A percentile compares a stretch with the other conserved stretches of the same genome.
Conservation (phyloP, 2,113 vertebrate genomes). For the Ascaphus truei region DNA sequence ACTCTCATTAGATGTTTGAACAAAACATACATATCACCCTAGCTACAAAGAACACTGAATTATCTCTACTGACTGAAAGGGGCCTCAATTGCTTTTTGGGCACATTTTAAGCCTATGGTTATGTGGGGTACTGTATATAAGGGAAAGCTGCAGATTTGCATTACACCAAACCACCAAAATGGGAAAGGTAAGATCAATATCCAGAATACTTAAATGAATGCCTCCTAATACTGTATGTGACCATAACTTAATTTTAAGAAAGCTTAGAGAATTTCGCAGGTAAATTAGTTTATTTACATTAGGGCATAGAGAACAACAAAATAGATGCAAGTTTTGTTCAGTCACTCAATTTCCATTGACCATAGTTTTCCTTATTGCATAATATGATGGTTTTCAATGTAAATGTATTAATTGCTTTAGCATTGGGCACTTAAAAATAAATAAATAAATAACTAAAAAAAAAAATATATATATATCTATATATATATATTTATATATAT, state of each 20-base stretch:
- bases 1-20: neutral
- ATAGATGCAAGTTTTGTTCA: neutral
- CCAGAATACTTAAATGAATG: neutral
- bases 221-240: neutral
- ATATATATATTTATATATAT: too few relatives aligned
- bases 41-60: neutral
- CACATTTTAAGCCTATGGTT: neutral
- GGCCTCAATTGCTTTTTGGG: slow-evolving; percentile 3
- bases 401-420: too few relatives aligned
- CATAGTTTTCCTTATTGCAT: neutral
- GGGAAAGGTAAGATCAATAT: slow-evolving; percentile 17
- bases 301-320: too few relatives aligned
- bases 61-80: neutral
- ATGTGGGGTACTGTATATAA: slow-evolving; percentile 16
- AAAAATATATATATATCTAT: too few relatives aligned
- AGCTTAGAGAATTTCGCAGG: too few relatives aligned
- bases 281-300: too few relatives aligned
- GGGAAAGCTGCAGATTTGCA: neutral
- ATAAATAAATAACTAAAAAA: too few relatives aligned
- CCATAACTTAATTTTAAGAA: too few relatives aligned
- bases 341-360: neutral
- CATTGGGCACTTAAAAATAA: too few relatives aligned
- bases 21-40: neutral
- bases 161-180: neutral
- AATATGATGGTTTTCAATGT: neutral